Base-by-base conservation (phyloP, 2,113 vertebrate genomes). In the Cyanistes caeruleus region DNA sequence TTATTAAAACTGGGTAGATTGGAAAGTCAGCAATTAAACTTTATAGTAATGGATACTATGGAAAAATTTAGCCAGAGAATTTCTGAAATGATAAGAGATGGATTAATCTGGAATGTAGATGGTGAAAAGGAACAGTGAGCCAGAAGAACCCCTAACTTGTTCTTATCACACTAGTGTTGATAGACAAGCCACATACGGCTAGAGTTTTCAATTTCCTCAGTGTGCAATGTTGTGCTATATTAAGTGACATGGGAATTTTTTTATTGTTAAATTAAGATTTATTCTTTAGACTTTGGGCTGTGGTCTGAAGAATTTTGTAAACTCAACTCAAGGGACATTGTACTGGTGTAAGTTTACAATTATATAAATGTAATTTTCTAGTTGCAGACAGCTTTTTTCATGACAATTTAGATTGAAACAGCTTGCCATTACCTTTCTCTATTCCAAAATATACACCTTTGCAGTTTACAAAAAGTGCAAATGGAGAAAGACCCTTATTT, bases 81-180 rank as follows among this genome's bases (percentile, higher is more conserved):
- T 80, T 90, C 55, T 77, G 35, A 84, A 90, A 88, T 63, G 2
- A 15, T 90, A 93, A 89, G 69, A 84, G 48, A 53, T 79, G 30
- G 24, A 79, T 73, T 91, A 68, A 46, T 11, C 15, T 78, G 64
- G 78, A 94, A 85, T 79, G 63, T 15, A 73, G 46, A 65, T 53
- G 25, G 13, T 69, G 35, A 93, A 86, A 89, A 23, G 28, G 27
- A 89, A 41, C 10, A 63, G 23, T 15, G 30, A 92, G 43, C 13
- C 82, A 94, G 51, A 96, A 92, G 55, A 74, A 15, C 51, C 12
- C 4, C 41, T 74, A 65, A 70, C 4, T 5, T 73, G 4, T 24
- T 93, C 76, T 92, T 95, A 95, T 96, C 92, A 77, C 20, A 17
- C 5, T 31, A 48, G 72, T 70, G 78, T 70, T 95, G 76, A 95